These are phyloP conservation scores for Papilio demoleus DNA, from an alignment of 2,888 invertebrate genomes.

Conservation along the genomic window DNA sequence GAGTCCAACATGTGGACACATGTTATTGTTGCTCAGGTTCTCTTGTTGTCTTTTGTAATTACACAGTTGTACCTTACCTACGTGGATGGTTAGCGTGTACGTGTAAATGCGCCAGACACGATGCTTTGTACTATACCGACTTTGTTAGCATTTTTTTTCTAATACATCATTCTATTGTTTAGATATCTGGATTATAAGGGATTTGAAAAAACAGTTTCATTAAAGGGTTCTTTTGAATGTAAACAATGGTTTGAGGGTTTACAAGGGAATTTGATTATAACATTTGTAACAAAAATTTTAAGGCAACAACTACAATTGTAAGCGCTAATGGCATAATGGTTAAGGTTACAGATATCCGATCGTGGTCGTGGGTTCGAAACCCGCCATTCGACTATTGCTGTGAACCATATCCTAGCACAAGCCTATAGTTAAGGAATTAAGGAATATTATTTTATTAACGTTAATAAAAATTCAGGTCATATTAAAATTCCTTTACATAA, in stretches of 20 bases:
- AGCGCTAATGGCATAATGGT: too few relatives aligned
- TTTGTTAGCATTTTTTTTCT: constrained; percentile 19
- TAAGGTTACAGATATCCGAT: too few relatives aligned
- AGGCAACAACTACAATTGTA: too few relatives aligned
- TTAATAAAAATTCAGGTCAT: not conserved
- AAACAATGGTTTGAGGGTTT: not conserved
- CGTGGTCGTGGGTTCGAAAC: too few relatives aligned
- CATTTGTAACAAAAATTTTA: not conserved
- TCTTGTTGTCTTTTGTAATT: constrained; percentile 70
- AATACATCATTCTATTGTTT: constrained; percentile 20
- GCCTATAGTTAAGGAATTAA: too few relatives aligned
- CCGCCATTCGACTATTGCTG: too few relatives aligned
- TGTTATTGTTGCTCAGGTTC: constrained; percentile 64
- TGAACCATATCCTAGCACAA: too few relatives aligned
- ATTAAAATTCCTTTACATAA: constrained; percentile 20
- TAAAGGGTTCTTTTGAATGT: not conserved
- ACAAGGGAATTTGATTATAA: not conserved
- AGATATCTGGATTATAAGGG: constrained; percentile 17
- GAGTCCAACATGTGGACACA: constrained; percentile 74
- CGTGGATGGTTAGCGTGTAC: constrained; percentile 33
- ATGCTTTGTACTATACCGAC: constrained; percentile 37
- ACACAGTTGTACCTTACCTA: constrained; percentile 50
- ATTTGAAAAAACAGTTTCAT: constrained; percentile 12
- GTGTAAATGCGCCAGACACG: constrained; percentile 38
- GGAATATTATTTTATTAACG: not conserved